These are phyloP conservation scores for Phylloscopus collybita DNA, from an alignment of 2,797 vertebrate genomes.

Conservation along the genomic window DNA sequence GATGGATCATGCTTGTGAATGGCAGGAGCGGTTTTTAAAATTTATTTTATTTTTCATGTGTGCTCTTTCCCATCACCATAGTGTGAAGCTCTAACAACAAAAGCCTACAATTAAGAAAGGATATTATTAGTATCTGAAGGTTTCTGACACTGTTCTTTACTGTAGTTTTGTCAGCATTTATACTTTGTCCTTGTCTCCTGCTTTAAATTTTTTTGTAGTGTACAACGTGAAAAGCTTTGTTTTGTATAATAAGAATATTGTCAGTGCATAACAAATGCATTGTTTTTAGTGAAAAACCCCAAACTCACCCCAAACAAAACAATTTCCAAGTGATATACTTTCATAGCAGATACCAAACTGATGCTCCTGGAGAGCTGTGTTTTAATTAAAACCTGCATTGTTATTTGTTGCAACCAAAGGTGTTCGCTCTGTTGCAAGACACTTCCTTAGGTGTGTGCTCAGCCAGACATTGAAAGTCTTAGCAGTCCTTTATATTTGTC, in stretches of 20 bases:
- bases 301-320: not conserved
- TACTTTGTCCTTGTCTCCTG: not conserved
- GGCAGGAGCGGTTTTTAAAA: not conserved
- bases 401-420: not conserved
- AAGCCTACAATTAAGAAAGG: not conserved
- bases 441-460: not conserved
- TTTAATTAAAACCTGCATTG: not conserved
- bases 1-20: not conserved
- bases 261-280: not conserved
- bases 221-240: not conserved
- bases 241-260: not conserved
- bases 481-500: not conserved
- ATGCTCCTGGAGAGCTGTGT: not conserved
- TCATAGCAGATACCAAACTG: not conserved
- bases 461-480: not conserved
- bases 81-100: not conserved
- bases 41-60: not conserved
- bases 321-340: not conserved
- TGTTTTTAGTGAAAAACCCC: not conserved
- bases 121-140: not conserved
- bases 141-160: not conserved
- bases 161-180: not conserved
- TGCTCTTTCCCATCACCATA: not conserved
- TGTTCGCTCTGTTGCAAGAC: not conserved
- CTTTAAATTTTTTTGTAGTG: not conserved